These are phyloP conservation scores for Atopsyche davidsoni DNA, from an alignment of 1,140 invertebrate species.

Conservation along the genomic window DNA sequence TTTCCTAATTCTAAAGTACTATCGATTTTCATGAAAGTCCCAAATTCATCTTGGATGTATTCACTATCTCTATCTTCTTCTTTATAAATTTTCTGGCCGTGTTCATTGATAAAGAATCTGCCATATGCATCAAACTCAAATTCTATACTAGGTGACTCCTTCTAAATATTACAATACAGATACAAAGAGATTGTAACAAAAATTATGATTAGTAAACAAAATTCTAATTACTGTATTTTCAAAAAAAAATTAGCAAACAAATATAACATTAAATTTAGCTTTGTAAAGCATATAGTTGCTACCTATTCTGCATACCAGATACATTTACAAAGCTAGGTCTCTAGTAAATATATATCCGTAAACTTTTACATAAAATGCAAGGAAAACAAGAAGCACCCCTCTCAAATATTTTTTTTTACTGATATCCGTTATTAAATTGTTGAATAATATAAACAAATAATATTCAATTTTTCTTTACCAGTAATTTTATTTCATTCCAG, in stretches of 20 bases:
- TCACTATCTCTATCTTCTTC: slow-evolving; percentile 11
- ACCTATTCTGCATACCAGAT: slow-evolving; percentile 8
- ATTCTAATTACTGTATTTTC: background rate
- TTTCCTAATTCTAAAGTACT: slow-evolving; percentile 3
- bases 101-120: slow-evolving; percentile 6
- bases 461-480: slow-evolving; percentile 1
- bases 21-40: slow-evolving; percentile 7
- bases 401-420: no score
- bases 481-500: slow-evolving; percentile 4
- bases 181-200: background rate
- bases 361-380: no score
- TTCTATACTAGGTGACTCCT: slow-evolving; percentile 3
- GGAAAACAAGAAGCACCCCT: no score
- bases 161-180: background rate
- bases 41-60: slow-evolving; percentile 9
- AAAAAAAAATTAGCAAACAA: slow-evolving; percentile 1
- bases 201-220: background rate
- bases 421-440: no score
- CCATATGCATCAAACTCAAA: slow-evolving; percentile 15
- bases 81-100: slow-evolving; percentile 10
- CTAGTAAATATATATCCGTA: no score
- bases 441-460: background rate
- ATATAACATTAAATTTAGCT: slow-evolving; percentile 4
- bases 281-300: background rate
- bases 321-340: background rate